Conservation (phyloP, 1,140 invertebrate species). For the Anoplophora glabripennis region DNA sequence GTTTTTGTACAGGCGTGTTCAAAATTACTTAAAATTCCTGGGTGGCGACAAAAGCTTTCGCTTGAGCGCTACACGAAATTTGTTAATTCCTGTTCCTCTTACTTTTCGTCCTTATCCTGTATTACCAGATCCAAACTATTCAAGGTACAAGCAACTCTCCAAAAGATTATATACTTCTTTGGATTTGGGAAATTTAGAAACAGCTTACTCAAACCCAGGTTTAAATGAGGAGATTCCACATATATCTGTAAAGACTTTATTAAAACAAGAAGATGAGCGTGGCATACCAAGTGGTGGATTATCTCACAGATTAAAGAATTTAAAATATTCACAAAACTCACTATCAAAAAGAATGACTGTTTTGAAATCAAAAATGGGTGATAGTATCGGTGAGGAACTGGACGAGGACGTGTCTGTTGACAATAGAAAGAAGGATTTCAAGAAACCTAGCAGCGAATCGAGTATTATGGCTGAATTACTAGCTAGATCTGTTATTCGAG, state of each 20-base stretch:
- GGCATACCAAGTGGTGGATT: slow-evolving; percentile 52
- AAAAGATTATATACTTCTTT: slow-evolving; percentile 22
- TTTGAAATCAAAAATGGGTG: slow-evolving; percentile 48
- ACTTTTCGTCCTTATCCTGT: slow-evolving; percentile 12
- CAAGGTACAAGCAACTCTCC: slow-evolving; percentile 23
- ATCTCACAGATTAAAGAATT: slow-evolving; percentile 54
- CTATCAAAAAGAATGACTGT: slow-evolving; percentile 53
- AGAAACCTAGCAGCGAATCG: slow-evolving; percentile 57
- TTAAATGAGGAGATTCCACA: slow-evolving; percentile 29
- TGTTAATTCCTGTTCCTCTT: slow-evolving; percentile 18
- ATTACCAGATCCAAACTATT: slow-evolving; percentile 4
- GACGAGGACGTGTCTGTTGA: slow-evolving; percentile 26
- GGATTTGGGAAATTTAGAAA: slow-evolving; percentile 13
- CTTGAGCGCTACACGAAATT: slow-evolving; percentile 29
- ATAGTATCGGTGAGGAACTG: slow-evolving; percentile 47
- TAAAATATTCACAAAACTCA: slow-evolving; percentile 56
- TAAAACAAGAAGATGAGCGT: slow-evolving; percentile 58
- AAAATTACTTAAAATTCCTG: slow-evolving; percentile 47
- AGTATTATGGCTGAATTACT: slow-evolving; percentile 62
- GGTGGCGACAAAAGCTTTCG: slow-evolving; percentile 43
- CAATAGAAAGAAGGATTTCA: slow-evolving; percentile 49
- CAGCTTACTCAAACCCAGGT: slow-evolving; percentile 26
- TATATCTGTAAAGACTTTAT: slow-evolving; percentile 49
- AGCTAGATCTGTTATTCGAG: slow-evolving; percentile 60
- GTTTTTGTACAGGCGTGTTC: slow-evolving; percentile 40